phyloP scores from a whole-genome alignment of 2,888 invertebrate species.

The Alitta virens region DNA sequence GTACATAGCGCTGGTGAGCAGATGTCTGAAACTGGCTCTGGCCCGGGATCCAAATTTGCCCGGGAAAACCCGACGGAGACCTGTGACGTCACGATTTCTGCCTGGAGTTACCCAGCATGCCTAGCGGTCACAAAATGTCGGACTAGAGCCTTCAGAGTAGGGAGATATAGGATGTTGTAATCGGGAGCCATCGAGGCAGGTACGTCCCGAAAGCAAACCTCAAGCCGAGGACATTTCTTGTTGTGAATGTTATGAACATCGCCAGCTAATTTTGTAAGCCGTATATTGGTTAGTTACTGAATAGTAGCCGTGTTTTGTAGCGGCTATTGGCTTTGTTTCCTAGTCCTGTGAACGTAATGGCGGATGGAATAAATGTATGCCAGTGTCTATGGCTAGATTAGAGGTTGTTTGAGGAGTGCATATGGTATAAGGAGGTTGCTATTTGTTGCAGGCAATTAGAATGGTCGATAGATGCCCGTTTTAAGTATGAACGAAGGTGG shows the following conservation, averaged over 20 bases:
- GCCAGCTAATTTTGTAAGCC: background rate
- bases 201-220: background rate
- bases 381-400: background rate
- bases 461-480: slow-evolving; percentile 45
- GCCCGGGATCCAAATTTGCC: too few relatives aligned
- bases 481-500: slow-evolving; percentile 54
- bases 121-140: slow-evolving; percentile 24
- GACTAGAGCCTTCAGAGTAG: slow-evolving; percentile 6
- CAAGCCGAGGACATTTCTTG: background rate
- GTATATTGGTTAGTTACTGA: background rate
- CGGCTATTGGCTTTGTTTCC: too few relatives aligned
- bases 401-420: background rate
- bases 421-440: background rate
- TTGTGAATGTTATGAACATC: background rate
- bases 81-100: slow-evolving; percentile 12
- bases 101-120: slow-evolving; percentile 23
- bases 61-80: background rate
- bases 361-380: too few relatives aligned
- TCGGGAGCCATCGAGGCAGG: slow-evolving; percentile 25
- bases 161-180: slow-evolving; percentile 19
- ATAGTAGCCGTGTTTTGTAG: background rate
- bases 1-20: too few relatives aligned
- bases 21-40: too few relatives aligned
- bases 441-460: slow-evolving; percentile 24
- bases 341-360: too few relatives aligned